A percentile compares a stretch with the other conserved stretches of the same genome.
Conservation (phyloP, 2,888 invertebrate genomes). For the Portevinia maculata region DNA sequence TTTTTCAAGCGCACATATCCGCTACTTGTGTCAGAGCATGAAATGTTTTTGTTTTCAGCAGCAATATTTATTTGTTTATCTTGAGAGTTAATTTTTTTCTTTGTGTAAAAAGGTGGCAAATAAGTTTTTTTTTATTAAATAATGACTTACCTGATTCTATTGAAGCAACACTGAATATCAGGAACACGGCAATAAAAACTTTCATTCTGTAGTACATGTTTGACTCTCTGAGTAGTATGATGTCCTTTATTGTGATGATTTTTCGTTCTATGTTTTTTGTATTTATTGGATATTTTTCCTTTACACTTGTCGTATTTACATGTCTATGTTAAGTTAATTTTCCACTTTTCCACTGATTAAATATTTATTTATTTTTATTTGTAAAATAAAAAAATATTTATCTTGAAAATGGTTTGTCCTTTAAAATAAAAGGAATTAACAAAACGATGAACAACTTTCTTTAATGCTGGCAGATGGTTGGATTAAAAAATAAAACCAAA, state of each 20-base stretch:
- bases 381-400: neutral
- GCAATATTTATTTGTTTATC: slow-evolving; percentile 1
- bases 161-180: slow-evolving; percentile 40
- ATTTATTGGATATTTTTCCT: slow-evolving; percentile 13
- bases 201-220: slow-evolving; percentile 37
- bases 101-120: no score
- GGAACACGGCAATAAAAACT: slow-evolving; percentile 35
- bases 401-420: no score
- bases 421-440: no score
- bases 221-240: slow-evolving; percentile 5
- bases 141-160: slow-evolving; percentile 59
- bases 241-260: slow-evolving; percentile 7
- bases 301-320: neutral
- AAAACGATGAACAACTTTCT: no score
- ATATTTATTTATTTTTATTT: slow-evolving; percentile 7
- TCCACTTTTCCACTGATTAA: slow-evolving; percentile 5
- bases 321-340: slow-evolving; percentile 2
- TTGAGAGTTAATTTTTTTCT: neutral
- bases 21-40: neutral
- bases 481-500: no score
- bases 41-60: neutral
- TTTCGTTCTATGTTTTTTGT: neutral
- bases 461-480: no score
- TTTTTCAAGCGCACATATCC: neutral
- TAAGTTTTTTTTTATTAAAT: neutral